Base-by-base conservation (phyloP, 2,113 vertebrate genomes). In the Sebastes fasciatus region DNA sequence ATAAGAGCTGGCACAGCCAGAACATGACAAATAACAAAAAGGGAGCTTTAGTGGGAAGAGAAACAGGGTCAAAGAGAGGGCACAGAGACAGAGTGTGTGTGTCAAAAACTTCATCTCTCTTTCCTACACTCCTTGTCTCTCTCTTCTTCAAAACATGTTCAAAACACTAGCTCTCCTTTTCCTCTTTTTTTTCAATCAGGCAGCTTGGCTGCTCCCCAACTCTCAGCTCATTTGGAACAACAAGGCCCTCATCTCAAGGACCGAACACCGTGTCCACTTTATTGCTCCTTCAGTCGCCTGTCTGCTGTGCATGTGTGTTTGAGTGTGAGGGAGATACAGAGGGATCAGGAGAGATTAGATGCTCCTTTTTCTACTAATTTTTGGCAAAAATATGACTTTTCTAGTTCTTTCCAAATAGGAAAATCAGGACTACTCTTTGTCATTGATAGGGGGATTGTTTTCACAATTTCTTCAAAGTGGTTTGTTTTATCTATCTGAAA, bases 221-320 rank as follows among this genome's bases (percentile, higher is more conserved):
- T 82, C 79, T 85, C 57, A 54, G 69, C 80, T 91, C 86, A 94
- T 93, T 90, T 84, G 75, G 70, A 91, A 91, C 80, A 89, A 83
- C 73, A 79, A 74, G 82, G 67, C 79, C 74, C 89, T 91, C 83
- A 83, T 87, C 72, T 93, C 81, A 73, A 91, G 87, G 82, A 78
- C 60, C 23, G 46, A 67, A 73, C 86, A 86, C 80, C 67, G 11
- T 88, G 83, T 88, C 84, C 88, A 87, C 69, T 87, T 91, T 78
- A 89, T 64, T 78, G 86, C 86, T 79, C 71, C 86, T 84, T 80
- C 79, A 72, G 70, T 69, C 1, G 77, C 57, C 71, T 86, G 76
- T 78, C 52, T 84, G 68, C 64, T 42, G 19, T 78, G 79, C 13
- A 26, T 72, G 46, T 72, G 52, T 83, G 77, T 74, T 51, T 72